phyloP scores from a whole-genome alignment of 2,797 vertebrate genomes.

The Eospalax fontanierii region DNA sequence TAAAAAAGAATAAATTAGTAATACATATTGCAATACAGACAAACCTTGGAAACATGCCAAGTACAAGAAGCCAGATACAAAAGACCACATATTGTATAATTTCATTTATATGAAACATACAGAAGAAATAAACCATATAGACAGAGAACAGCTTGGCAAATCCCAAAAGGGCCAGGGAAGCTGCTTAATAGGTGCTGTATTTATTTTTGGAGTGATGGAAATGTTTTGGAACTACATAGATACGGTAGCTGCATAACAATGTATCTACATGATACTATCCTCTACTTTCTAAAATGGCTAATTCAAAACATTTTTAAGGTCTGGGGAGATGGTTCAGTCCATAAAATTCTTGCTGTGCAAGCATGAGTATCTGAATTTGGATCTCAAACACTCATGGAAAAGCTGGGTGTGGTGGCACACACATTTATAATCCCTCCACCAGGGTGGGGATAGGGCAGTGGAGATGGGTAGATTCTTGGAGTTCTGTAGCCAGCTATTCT shows the following conservation, averaged over 20 bases:
- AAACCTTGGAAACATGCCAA: conserved; percentile 47
- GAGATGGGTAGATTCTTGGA: neutral
- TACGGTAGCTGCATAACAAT: neutral
- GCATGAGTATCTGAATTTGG: too few species aligned
- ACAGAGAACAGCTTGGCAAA: conserved; percentile 5
- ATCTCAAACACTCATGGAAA: neutral
- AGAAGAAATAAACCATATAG: conserved; percentile 7
- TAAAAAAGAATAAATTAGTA: conserved; percentile 45
- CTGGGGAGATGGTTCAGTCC: neutral
- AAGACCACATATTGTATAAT: neutral
- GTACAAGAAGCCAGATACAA: conserved; percentile 9
- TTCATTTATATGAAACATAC: conserved; percentile 45
- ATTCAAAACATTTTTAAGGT: neutral
- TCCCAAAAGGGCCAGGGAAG: neutral
- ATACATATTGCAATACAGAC: conserved; percentile 20
- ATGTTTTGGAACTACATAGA: conserved; percentile 51
- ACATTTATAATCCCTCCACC: neutral
- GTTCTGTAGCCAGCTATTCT: neutral
- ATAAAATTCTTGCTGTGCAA: neutral
- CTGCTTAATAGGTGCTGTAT: conserved; percentile 2
- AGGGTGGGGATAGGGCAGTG: neutral
- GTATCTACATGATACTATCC: conserved; percentile 1
- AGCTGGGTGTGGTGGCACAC: neutral
- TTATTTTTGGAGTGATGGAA: conserved; percentile 49
- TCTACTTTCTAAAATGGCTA: conserved; percentile 42